phyloP scores from a whole-genome alignment of 1,140 invertebrate genomes.

The Agrilus planipennis region DNA sequence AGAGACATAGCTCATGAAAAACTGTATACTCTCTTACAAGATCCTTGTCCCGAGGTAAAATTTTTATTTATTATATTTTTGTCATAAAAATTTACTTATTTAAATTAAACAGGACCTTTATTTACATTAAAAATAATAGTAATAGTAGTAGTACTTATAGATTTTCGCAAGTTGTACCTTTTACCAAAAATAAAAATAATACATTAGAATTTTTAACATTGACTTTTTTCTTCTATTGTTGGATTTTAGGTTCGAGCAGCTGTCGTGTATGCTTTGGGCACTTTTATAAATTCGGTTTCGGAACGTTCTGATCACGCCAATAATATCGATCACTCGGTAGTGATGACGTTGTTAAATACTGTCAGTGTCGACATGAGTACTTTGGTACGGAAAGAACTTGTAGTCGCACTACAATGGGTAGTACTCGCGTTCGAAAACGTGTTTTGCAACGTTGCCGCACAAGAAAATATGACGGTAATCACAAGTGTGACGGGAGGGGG shows the following conservation, averaged over 20 bases:
- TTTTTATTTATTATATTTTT: neutral
- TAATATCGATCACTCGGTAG: constrained; percentile 84
- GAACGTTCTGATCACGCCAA: constrained; percentile 83
- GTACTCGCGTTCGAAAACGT: constrained; percentile 82
- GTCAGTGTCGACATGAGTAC: constrained; percentile 74
- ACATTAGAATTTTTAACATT: constrained; percentile 1
- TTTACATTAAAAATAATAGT: too few species aligned
- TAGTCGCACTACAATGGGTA: constrained; percentile 77
- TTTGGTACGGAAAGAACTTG: constrained; percentile 74
- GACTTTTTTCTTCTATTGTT: constrained; percentile 9
- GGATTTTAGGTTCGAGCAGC: constrained; percentile 65
- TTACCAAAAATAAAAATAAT: constrained; percentile 1
- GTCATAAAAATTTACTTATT: neutral
- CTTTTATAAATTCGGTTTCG: constrained; percentile 72
- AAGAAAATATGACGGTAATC: constrained; percentile 43
- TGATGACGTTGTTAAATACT: constrained; percentile 68
- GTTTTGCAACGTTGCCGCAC: constrained; percentile 67
- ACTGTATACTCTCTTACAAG: constrained; percentile 64
- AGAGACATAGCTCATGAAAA: constrained; percentile 94
- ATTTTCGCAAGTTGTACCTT: too few species aligned
- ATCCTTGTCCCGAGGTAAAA: constrained; percentile 71
- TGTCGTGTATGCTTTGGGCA: constrained; percentile 84
- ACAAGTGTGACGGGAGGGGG: constrained; percentile 4
- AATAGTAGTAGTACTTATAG: too few species aligned
- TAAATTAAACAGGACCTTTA: too few species aligned